phyloP scores from a whole-genome alignment of 1,140 invertebrate species.

The Drosophila pectinifera region DNA sequence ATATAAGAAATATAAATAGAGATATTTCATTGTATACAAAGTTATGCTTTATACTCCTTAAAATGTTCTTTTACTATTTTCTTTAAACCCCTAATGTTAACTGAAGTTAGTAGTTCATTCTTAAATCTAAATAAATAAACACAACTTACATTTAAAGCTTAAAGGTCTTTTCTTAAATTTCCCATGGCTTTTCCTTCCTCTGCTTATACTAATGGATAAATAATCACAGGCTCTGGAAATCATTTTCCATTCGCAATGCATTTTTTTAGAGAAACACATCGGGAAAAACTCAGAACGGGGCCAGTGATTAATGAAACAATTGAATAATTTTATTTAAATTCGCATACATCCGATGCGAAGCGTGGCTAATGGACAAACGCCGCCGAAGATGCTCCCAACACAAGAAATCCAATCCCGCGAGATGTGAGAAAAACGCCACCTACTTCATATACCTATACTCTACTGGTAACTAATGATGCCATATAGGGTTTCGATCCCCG shows the following conservation, averaged over 20 bases:
- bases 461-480: conserved; percentile 62
- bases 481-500: conserved; percentile 12
- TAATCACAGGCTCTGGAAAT: conserved; percentile 48
- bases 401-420: conserved; percentile 15
- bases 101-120: neutral
- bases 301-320: conserved; percentile 72
- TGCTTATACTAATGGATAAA: conserved; percentile 24
- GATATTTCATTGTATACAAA: neutral
- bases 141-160: neutral
- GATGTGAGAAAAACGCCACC: conserved; percentile 80
- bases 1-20: too few species aligned
- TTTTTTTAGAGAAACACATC: conserved; percentile 13
- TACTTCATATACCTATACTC: conserved; percentile 47
- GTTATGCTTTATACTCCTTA: neutral
- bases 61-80: neutral
- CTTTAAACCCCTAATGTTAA: neutral
- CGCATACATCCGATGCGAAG: conserved; percentile 77
- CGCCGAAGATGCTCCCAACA: conserved; percentile 47
- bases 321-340: conserved; percentile 83
- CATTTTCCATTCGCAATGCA: conserved; percentile 56
- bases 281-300: conserved; percentile 31
- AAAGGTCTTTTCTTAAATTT: neutral
- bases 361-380: conserved; percentile 74
- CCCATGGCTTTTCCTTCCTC: neutral
- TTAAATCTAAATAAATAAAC: too few species aligned